A percentile compares a stretch with the other conserved stretches of the same genome.
These are phyloP conservation scores for Ceratosolen fusciceps DNA, from an alignment of 1,140 invertebrate genomes.

Conservation along the genomic window DNA sequence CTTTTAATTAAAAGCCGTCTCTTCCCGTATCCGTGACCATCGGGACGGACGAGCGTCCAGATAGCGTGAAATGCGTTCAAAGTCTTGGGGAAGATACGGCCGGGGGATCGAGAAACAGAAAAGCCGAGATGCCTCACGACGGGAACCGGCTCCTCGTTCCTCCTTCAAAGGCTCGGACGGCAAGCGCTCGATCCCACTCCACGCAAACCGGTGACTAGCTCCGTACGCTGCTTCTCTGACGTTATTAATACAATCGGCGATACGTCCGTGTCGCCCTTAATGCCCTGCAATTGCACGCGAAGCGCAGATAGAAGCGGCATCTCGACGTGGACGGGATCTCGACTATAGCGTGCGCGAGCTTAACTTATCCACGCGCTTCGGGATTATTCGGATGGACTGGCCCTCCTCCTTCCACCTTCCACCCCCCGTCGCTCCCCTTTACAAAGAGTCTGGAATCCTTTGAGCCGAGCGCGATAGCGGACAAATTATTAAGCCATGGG, in stretches of 20 bases:
- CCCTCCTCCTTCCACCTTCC: too few relatives aligned
- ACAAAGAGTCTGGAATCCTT: too few relatives aligned
- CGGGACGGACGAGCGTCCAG: conserved; percentile 45
- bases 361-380: conserved; percentile 42
- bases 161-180: conserved; percentile 45
- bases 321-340: too few relatives aligned
- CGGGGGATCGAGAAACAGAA: conserved; percentile 44
- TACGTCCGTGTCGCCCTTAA: neutral
- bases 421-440: too few relatives aligned
- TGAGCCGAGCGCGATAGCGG: too few relatives aligned
- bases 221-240: conserved; percentile 29
- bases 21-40: conserved; percentile 51
- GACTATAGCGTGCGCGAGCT: too few relatives aligned
- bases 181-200: neutral
- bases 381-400: too few relatives aligned
- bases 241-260: conserved; percentile 43
- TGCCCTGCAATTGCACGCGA: neutral
- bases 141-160: conserved; percentile 52
- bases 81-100: conserved; percentile 14
- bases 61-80: conserved; percentile 53
- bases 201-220: neutral
- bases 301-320: neutral
- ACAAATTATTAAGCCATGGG: too few relatives aligned
- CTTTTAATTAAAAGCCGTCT: conserved; percentile 62
- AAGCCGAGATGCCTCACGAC: conserved; percentile 39